A percentile compares a stretch with the other conserved stretches of the same genome.
Conservation (phyloP, 64 coral and sea anemone species). For the Acropora tenuis region DNA sequence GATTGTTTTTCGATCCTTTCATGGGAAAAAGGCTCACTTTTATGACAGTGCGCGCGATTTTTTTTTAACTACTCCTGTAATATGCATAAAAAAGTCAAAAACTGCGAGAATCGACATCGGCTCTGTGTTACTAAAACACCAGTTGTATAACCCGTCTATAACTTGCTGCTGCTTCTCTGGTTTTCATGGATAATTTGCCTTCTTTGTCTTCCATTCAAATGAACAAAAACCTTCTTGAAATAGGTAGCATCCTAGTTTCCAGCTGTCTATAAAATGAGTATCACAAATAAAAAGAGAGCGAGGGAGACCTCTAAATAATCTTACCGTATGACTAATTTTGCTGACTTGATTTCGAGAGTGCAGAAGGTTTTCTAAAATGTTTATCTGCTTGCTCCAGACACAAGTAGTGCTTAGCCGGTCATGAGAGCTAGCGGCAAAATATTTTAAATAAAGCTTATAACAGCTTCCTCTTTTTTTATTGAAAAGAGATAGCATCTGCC, state of each 20-base stretch:
- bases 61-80: not conserved
- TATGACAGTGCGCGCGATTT: constrained; percentile 1
- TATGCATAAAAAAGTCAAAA: not conserved
- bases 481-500: constrained; percentile 5
- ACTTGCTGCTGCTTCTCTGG: not conserved
- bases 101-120: not conserved
- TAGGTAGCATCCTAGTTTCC: constrained; percentile 13
- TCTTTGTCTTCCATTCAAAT: constrained; percentile 14
- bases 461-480: not conserved
- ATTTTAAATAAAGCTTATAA: constrained; percentile 17
- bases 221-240: not conserved
- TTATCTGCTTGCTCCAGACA: too few relatives aligned
- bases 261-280: not conserved
- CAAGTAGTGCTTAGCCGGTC: not conserved
- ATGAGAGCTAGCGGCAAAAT: not conserved
- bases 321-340: not conserved
- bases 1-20: not conserved
- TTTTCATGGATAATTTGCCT: constrained; percentile 13
- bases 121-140: not conserved
- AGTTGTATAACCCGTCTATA: not conserved
- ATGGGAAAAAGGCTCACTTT: not conserved
- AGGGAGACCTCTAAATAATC: not conserved
- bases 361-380: too few relatives aligned
- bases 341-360: not conserved
- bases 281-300: not conserved